These are phyloP conservation scores for Drosophila pseudoobscura DNA, from an alignment of 1,140 invertebrate genomes.

Conservation along the genomic window DNA sequence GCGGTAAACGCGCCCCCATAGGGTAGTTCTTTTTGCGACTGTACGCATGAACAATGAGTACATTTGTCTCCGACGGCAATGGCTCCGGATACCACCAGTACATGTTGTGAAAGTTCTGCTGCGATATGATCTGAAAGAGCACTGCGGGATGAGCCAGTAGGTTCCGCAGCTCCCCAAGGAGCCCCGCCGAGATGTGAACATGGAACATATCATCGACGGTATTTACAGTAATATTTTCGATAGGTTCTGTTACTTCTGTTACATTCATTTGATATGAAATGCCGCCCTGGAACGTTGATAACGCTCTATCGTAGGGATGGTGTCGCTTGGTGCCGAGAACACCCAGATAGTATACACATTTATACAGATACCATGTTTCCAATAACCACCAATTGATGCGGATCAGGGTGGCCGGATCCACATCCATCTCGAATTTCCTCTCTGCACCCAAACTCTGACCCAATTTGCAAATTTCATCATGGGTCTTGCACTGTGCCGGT, in stretches of 20 bases:
- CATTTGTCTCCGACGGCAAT: constrained; percentile 13
- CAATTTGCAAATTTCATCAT: neutral
- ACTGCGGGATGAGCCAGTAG: neutral
- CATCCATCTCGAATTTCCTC: neutral
- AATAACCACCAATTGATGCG: constrained; percentile 29
- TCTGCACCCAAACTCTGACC: neutral
- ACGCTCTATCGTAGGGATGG: constrained; percentile 5
- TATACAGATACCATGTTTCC: constrained; percentile 27
- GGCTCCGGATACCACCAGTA: constrained; percentile 43
- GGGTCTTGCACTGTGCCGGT: constrained; percentile 18
- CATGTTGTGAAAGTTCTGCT: constrained; percentile 13
- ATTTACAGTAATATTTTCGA: neutral
- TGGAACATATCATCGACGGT: constrained; percentile 10
- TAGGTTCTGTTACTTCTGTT: neutral
- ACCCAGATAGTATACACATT: constrained; percentile 25
- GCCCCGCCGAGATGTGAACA: neutral
- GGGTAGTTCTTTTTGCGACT: neutral
- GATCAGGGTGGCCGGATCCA: constrained; percentile 11
- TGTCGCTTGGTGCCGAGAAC: constrained; percentile 16
- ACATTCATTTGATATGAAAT: constrained; percentile 35
- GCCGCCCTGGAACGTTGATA: neutral
- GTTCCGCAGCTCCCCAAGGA: constrained; percentile 2
- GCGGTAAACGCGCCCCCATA: accelerated
- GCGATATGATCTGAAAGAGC: constrained; percentile 40
- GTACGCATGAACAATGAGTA: constrained; percentile 16